Evolutionary conservation across 2,797 vertebrate species (phyloP).

Genomic region (Intellagama lesueurii): DNA sequence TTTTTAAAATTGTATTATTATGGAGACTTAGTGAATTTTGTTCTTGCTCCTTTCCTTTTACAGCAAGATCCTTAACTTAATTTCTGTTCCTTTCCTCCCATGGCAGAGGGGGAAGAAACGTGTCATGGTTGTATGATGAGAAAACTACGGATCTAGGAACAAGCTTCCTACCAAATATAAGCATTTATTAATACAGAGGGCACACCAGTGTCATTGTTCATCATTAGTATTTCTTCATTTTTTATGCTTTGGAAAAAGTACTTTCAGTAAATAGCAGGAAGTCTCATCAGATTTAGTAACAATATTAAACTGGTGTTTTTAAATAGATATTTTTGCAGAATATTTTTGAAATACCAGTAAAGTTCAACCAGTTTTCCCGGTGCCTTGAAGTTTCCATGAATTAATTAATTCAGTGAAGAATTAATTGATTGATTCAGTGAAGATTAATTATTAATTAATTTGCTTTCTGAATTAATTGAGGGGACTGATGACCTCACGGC

Average conservation of each 20-base stretch:
- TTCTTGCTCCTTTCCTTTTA: neutral
- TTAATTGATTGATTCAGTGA: too few relatives aligned
- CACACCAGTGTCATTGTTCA: neutral
- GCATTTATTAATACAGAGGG: neutral
- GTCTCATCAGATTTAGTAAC: neutral
- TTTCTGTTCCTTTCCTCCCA: neutral
- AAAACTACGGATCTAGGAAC: neutral
- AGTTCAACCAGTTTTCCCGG: neutral
- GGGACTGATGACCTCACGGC: too few relatives aligned
- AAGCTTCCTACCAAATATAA: accelerated
- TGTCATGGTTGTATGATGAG: neutral
- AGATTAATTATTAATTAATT: neutral
- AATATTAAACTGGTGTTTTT: too few relatives aligned
- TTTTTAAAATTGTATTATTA: conserved; percentile 14
- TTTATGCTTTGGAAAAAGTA: neutral
- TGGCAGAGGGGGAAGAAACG: accelerated
- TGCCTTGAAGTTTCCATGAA: neutral
- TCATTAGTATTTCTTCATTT: neutral
- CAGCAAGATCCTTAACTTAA: neutral
- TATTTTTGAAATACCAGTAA: neutral
- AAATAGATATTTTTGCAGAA: neutral
- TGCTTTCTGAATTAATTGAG: neutral
- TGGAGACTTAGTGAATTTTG: conserved; percentile 1
- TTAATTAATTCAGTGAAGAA: too few relatives aligned
- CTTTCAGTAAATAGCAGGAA: too few relatives aligned